These are phyloP conservation scores for Cotesia glomerata DNA, from an alignment of 1,140 invertebrate genomes.

Conservation along the genomic window DNA sequence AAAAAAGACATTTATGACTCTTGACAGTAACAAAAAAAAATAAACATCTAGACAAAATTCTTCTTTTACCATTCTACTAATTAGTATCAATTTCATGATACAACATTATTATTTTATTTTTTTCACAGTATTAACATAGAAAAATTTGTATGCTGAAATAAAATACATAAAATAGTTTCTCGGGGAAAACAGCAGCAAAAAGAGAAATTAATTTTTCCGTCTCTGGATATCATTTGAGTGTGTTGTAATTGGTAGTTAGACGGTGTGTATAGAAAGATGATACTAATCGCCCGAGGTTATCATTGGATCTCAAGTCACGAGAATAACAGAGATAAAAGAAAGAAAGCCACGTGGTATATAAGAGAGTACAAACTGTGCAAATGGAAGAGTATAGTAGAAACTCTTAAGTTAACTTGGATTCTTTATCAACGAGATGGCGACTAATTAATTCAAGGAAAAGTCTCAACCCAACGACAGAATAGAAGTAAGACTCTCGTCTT, in stretches of 20 bases:
- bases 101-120: no score
- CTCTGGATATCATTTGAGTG: background rate
- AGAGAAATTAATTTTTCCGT: no score
- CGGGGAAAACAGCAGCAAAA: no score
- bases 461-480: background rate
- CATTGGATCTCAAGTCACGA: constrained; percentile 10
- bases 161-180: background rate
- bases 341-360: background rate
- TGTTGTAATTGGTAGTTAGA: constrained; percentile 5
- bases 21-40: background rate
- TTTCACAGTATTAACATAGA: no score
- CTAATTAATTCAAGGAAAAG: constrained; percentile 25
- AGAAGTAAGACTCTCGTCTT: background rate
- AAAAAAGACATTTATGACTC: background rate
- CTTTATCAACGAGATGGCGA: constrained; percentile 16
- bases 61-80: background rate
- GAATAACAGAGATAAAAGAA: background rate
- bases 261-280: background rate
- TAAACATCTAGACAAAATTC: background rate
- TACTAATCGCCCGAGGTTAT: constrained; percentile 8
- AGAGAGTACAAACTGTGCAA: background rate
- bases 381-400: constrained; percentile 7
- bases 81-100: no score
- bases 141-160: background rate
- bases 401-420: background rate